phyloP scores from a whole-genome alignment of 2,797 vertebrate species.

The Atherinosoma microstoma region DNA sequence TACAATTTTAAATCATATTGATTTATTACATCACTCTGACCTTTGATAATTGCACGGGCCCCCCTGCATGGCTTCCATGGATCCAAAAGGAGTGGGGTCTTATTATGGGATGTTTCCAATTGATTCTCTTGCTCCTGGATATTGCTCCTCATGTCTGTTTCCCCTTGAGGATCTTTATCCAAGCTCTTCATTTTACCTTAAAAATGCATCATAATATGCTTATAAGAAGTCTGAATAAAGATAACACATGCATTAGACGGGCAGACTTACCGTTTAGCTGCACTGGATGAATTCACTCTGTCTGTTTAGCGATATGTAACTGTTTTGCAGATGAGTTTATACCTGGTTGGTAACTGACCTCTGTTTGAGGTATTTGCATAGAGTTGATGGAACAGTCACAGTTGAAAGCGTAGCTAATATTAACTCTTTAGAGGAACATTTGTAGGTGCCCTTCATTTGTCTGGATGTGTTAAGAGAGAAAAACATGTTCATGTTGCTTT shows the following conservation, averaged over 20 bases:
- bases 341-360: constrained; percentile 44
- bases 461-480: background rate
- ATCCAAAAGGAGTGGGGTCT: constrained; percentile 65
- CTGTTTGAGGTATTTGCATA: constrained; percentile 43
- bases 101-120: constrained; percentile 44
- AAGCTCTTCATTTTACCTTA: constrained; percentile 56
- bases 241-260: background rate
- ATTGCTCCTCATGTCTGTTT: constrained; percentile 9
- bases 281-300: background rate
- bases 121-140: constrained; percentile 46
- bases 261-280: constrained; percentile 44
- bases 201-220: constrained; percentile 6
- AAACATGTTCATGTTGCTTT: constrained; percentile 5
- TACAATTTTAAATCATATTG: background rate
- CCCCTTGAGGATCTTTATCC: constrained; percentile 22
- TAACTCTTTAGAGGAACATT: constrained; percentile 59
- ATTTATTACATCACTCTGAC: constrained; percentile 74
- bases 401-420: constrained; percentile 59
- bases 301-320: background rate
- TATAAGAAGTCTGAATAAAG: constrained; percentile 1
- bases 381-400: constrained; percentile 55
- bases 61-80: constrained; percentile 81
- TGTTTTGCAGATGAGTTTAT: constrained; percentile 13
- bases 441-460: constrained; percentile 48
- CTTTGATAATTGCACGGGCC: constrained; percentile 78